Conservation (phyloP, 2,888 invertebrate species). For the Antitype chi region DNA sequence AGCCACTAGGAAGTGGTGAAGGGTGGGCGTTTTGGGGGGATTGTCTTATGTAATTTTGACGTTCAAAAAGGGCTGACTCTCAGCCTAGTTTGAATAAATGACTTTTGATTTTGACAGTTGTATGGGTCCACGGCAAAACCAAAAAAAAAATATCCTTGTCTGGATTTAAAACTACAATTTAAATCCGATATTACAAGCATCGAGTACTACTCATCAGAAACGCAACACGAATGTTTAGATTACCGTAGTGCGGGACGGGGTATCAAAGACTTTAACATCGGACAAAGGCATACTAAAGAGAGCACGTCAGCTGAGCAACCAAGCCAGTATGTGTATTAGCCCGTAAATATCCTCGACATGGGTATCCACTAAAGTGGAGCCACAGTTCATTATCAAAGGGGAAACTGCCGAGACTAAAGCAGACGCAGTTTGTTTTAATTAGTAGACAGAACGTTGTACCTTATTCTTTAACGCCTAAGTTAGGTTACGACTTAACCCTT, state of each 20-base stretch:
- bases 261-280: conserved; percentile 20
- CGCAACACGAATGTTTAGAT: background rate
- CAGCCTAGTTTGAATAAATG: too few species aligned
- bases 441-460: background rate
- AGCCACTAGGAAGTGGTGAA: too few species aligned
- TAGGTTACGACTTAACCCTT: too few species aligned
- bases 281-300: conserved; percentile 21
- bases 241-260: background rate
- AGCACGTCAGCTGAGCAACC: background rate
- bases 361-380: background rate
- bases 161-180: background rate
- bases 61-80: too few species aligned
- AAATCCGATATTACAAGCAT: background rate
- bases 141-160: background rate
- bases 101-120: background rate
- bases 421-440: background rate
- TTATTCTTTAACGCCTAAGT: too few species aligned
- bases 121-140: background rate
- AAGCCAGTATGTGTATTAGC: background rate
- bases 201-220: too few species aligned
- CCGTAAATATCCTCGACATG: background rate
- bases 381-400: background rate
- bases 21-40: too few species aligned
- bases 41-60: too few species aligned
- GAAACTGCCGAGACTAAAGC: background rate